These are phyloP conservation scores for Cisticola juncidis DNA, from an alignment of 2,113 vertebrate species.

Conservation along the genomic window DNA sequence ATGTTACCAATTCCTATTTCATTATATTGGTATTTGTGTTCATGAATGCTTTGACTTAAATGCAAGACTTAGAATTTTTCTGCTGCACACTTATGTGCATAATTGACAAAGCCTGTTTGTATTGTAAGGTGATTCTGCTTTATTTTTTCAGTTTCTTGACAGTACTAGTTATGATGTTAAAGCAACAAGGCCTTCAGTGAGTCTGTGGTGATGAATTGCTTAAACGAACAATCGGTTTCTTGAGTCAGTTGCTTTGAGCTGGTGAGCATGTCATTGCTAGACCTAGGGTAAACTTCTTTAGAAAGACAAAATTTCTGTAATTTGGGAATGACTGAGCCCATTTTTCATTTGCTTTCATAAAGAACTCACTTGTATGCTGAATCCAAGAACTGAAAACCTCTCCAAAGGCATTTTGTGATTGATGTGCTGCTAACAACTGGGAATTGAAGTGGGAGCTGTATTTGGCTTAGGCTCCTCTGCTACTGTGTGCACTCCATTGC, in stretches of 20 bases:
- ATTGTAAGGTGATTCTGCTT: background rate
- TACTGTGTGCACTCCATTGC: background rate
- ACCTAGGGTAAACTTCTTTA: background rate
- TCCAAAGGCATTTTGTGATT: background rate
- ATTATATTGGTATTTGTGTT: background rate
- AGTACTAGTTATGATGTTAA: background rate
- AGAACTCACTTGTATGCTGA: background rate
- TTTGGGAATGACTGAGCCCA: background rate
- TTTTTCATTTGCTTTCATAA: background rate
- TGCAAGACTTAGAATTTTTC: background rate
- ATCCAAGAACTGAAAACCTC: background rate
- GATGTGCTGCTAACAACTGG: conserved; percentile 27
- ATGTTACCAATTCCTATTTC: background rate
- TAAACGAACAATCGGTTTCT: background rate
- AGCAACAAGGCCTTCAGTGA: conserved; percentile 30
- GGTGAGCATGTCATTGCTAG: background rate
- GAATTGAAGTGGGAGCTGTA: background rate
- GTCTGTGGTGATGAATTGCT: background rate
- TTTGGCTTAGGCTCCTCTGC: background rate
- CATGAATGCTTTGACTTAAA: background rate
- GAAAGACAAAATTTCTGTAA: background rate
- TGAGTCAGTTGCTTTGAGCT: conserved; percentile 12
- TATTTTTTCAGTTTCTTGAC: conserved; percentile 12
- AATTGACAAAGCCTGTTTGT: background rate
- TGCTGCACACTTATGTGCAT: background rate